Base-by-base conservation (phyloP, 2,888 invertebrate genomes). In the Thereva unica region DNA sequence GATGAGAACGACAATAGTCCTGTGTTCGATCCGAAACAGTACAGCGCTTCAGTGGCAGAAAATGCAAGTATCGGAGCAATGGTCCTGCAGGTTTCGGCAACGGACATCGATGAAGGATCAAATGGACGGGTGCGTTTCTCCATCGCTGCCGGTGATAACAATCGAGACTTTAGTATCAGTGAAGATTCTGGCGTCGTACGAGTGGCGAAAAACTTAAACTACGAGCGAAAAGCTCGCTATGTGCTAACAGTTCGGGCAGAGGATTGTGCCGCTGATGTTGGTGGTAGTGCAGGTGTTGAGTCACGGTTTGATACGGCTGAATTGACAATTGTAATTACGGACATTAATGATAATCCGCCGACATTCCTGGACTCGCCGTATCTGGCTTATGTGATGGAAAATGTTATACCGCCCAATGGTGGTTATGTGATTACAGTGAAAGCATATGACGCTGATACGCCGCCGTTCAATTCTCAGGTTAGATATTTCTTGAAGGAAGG, bases 351-450 rank as follows among this genome's bases (percentile, higher is more conserved):
- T 83, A 95, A 95, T 77, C 90, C 91, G 40, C 97, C 97, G 52
- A 90, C 92, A 52, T 97, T 97, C 82, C 83, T 93, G 73, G 92
- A 97, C 82, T 95, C 95, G n/a, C 96, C 96, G 0, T 96, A 95
- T 82, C 83, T 93, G 76, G 93, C 94, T 4, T 91, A 92, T 78
- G 94, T 96, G 67, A 93, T 95, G 89, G 97, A 97, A 83, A 93
- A 94, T 79, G 88, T 92, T 75, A 87, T 92, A 71, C 91, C 92
- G 66, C 89, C 91, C 57, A 90, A 87, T 74, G 88, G 85, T 74
- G 92, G 91, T 61, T 92, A 91, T 78, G 88, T 93, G 73, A 86
- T 89, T 74, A 89, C 91, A 72, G 92, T 96, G 57, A 87, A 89
- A 72, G 96, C 95, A 37, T 90, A 89, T 80, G 96, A 96, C 78